These are phyloP conservation scores for Spatulosminthurus flaviceps DNA, from an alignment of 2,888 invertebrate species.

Conservation along the genomic window DNA sequence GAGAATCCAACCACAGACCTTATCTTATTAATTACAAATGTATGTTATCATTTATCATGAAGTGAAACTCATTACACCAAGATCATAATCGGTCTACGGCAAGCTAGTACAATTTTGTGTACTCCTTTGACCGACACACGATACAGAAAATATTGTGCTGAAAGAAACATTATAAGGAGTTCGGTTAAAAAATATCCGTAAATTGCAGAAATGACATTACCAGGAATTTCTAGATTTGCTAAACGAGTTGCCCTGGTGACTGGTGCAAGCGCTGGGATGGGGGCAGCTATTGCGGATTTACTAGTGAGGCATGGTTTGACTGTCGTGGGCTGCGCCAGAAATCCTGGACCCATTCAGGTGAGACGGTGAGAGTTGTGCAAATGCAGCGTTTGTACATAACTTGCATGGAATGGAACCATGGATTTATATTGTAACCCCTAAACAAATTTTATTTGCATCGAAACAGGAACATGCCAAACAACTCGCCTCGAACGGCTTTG, in stretches of 20 bases:
- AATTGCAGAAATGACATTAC: not conserved
- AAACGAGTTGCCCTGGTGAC: constrained; percentile 58
- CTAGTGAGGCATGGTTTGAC: constrained; percentile 56
- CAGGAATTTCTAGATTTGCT: constrained; percentile 55
- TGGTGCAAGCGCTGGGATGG: constrained; percentile 49
- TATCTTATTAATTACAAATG: too few relatives aligned
- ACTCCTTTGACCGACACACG: too few relatives aligned
- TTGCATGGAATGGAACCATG: too few relatives aligned
- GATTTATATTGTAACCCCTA: too few relatives aligned
- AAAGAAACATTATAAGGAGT: too few relatives aligned
- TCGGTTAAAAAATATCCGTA: too few relatives aligned
- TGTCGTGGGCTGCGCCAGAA: constrained; percentile 58
- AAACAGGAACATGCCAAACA: not conserved
- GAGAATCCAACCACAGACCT: too few relatives aligned
- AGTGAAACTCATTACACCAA: too few relatives aligned
- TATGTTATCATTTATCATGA: too few relatives aligned
- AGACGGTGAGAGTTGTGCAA: not conserved
- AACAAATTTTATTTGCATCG: not conserved
- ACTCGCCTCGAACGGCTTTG: constrained; percentile 40
- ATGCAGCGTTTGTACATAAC: not conserved
- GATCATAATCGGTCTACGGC: too few relatives aligned
- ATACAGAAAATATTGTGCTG: too few relatives aligned
- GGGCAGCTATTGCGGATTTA: constrained; percentile 45
- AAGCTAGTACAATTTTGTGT: too few relatives aligned
- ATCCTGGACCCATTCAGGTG: constrained; percentile 52